These are phyloP conservation scores for Tyrannus savana DNA, from an alignment of 2,113 vertebrate genomes.

Conservation along the genomic window DNA sequence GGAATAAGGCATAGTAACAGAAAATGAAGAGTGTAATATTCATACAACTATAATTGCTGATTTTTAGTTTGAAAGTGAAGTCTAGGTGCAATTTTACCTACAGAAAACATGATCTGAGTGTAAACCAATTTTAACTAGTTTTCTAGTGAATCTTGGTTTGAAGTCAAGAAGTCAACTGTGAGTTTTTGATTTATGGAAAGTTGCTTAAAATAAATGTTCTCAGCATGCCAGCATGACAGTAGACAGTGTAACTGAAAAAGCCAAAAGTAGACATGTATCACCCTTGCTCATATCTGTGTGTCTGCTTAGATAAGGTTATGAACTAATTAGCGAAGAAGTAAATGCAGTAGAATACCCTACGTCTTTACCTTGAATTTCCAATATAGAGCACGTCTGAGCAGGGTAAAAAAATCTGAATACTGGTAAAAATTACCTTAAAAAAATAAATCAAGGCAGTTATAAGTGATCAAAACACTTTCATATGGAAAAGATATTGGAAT, in stretches of 20 bases:
- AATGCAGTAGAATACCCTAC: background rate
- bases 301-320: background rate
- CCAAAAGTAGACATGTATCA: background rate
- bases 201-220: background rate
- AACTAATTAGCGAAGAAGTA: background rate
- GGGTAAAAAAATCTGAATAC: background rate
- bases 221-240: background rate
- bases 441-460: background rate
- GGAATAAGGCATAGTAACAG: background rate
- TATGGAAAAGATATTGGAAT: background rate
- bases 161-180: background rate
- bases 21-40: background rate
- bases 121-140: background rate
- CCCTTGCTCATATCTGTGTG: background rate
- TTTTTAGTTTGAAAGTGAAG: background rate
- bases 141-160: background rate
- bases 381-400: background rate
- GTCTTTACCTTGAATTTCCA: background rate
- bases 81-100: background rate
- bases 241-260: background rate
- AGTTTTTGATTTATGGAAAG: background rate
- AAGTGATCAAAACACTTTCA: background rate
- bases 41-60: background rate
- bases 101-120: background rate
- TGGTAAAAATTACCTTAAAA: background rate